These are phyloP conservation scores for Cacoxenus indagator DNA, from an alignment of 2,888 invertebrate genomes.

Conservation along the genomic window DNA sequence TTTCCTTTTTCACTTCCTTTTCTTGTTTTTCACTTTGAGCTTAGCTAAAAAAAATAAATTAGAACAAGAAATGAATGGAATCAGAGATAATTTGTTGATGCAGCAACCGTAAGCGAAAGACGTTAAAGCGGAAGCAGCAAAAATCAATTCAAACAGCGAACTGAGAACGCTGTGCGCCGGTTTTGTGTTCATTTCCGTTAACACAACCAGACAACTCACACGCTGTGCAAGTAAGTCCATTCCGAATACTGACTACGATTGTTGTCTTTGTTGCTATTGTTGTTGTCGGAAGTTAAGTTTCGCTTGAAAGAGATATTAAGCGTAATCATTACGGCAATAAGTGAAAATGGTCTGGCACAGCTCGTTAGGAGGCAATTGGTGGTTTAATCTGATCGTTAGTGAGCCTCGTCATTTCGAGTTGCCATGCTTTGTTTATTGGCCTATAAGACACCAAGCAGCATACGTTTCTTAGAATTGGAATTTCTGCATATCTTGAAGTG, in stretches of 20 bases:
- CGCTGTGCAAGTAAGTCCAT: too few species aligned
- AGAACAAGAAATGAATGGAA: conserved; percentile 11
- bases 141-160: conserved; percentile 3
- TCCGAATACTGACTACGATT: too few species aligned
- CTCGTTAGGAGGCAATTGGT: not conserved
- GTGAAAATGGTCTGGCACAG: conserved; percentile 21
- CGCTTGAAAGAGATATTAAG: conserved; percentile 44
- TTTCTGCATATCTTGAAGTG: too few species aligned
- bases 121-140: not conserved
- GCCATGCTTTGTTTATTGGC: conserved; percentile 10
- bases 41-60: too few species aligned
- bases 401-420: not conserved
- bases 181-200: conserved; percentile 20
- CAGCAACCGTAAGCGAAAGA: not conserved
- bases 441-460: conserved; percentile 32
- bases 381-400: conserved; percentile 8
- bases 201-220: too few species aligned
- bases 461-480: not conserved
- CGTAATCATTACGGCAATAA: conserved; percentile 61
- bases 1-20: not conserved
- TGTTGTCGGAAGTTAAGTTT: conserved; percentile 38
- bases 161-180: conserved; percentile 22
- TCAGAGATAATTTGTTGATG: conserved; percentile 5
- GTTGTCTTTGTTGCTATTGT: not conserved
- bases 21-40: not conserved